A percentile compares a stretch with the other conserved stretches of the same genome.
Evolutionary conservation across 2,888 invertebrate species (phyloP).

Genomic region (Acheta domesticus): DNA sequence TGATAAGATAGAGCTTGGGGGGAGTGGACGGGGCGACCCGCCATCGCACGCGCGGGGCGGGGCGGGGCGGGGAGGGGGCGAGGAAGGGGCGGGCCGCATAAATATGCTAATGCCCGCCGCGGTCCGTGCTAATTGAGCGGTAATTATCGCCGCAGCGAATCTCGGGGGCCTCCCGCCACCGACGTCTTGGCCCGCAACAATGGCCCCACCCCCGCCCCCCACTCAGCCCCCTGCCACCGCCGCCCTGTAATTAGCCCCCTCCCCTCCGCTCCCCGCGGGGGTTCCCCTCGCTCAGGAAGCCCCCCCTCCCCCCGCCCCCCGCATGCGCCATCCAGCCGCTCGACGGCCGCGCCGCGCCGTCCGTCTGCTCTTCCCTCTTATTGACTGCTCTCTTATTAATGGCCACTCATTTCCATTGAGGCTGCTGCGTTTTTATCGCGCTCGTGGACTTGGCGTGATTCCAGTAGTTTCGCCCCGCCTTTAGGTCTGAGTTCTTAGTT

Average conservation of each 20-base stretch:
- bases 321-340: neutral
- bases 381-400: slow-evolving; percentile 11
- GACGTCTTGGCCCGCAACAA: slow-evolving; percentile 2
- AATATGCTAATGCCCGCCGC: slow-evolving; percentile 6
- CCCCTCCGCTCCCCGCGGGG: neutral
- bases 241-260: slow-evolving; percentile 2
- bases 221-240: neutral
- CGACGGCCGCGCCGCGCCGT: no score
- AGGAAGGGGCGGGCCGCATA: neutral
- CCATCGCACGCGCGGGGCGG: neutral
- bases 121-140: slow-evolving; percentile 10
- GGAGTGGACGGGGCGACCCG: no score
- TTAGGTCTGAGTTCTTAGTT: neutral
- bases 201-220: neutral
- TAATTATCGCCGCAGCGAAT: neutral
- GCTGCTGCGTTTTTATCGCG: neutral
- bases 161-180: neutral
- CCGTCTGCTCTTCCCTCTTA: neutral
- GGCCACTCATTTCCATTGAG: slow-evolving; percentile 1
- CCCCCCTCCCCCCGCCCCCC: no score
- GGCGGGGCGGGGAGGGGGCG: neutral
- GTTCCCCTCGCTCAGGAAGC: neutral
- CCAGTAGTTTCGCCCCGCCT: neutral
- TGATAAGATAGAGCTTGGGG: no score
- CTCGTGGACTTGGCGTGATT: neutral